phyloP scores from a whole-genome alignment of 92 coral and sea anemone species.

The Porites lobata region DNA sequence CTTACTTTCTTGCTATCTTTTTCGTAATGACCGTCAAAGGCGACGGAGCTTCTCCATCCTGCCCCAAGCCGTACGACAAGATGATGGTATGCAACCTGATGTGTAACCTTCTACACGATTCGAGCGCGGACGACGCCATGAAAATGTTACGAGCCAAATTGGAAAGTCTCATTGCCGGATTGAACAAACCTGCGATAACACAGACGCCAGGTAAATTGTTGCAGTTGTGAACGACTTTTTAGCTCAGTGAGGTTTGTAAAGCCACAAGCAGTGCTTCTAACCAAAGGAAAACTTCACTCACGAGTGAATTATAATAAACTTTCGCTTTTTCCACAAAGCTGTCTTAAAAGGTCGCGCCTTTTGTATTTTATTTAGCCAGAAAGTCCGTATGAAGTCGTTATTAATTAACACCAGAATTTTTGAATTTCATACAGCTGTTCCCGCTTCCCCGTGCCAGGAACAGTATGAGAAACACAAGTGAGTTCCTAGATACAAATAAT shows the following conservation, averaged over 20 bases:
- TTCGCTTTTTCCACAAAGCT: not conserved
- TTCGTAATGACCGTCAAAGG: not conserved
- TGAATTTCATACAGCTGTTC: not conserved
- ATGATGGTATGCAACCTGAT: not conserved
- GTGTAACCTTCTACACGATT: not conserved
- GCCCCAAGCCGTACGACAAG: not conserved
- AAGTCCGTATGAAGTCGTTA: not conserved
- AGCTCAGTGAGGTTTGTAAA: no score
- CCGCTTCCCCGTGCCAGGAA: not conserved
- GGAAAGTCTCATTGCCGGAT: not conserved
- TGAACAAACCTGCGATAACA: not conserved
- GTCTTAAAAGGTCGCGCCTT: not conserved
- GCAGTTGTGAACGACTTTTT: no score
- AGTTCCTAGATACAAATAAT: not conserved
- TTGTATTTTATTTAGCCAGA: no score
- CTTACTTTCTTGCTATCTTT: not conserved
- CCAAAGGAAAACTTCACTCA: not conserved
- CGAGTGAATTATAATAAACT: not conserved
- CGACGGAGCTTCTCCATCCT: not conserved
- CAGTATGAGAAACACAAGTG: slow-evolving; percentile 11
- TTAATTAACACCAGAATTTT: not conserved
- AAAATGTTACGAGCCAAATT: not conserved
- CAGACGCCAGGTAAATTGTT: not conserved
- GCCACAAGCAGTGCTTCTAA: not conserved
- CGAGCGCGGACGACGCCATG: not conserved